phyloP scores from a whole-genome alignment of 2,888 invertebrate species.

The Fragum fragum region DNA sequence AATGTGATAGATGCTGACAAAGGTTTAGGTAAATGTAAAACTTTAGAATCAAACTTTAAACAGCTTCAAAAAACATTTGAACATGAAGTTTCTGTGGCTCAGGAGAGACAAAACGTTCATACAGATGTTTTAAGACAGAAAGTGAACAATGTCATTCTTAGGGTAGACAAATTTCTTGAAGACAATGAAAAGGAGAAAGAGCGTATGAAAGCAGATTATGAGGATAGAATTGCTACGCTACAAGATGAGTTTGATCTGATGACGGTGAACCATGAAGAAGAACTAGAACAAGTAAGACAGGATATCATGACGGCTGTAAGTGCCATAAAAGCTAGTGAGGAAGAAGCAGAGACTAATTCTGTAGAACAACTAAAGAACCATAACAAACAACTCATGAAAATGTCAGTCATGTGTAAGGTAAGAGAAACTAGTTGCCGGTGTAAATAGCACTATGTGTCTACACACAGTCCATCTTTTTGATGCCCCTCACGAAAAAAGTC shows the following conservation, averaged over 20 bases:
- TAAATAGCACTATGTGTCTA: too few relatives aligned
- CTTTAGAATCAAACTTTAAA: conserved; percentile 75
- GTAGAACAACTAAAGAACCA: conserved; percentile 71
- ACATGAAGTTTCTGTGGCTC: conserved; percentile 76
- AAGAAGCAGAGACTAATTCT: conserved; percentile 74
- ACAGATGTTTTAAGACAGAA: conserved; percentile 80
- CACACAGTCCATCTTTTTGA: too few relatives aligned
- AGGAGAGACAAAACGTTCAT: conserved; percentile 80
- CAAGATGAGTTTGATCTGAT: conserved; percentile 81
- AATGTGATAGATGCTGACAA: conserved; percentile 50
- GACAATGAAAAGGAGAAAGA: conserved; percentile 77
- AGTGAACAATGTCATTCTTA: conserved; percentile 69
- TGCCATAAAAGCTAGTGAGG: conserved; percentile 82
- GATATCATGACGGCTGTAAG: conserved; percentile 87
- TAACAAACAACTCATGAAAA: conserved; percentile 76
- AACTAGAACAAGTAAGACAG: conserved; percentile 85
- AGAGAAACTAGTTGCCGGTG: conserved; percentile 25
- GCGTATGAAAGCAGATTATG: conserved; percentile 72
- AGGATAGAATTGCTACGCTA: conserved; percentile 70
- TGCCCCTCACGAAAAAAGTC: too few relatives aligned
- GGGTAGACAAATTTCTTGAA: conserved; percentile 77
- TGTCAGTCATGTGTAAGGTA: conserved; percentile 78
- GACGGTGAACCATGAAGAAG: conserved; percentile 85
- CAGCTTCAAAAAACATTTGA: conserved; percentile 77
- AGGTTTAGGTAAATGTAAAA: conserved; percentile 62